Evolutionary conservation across 2,113 vertebrate genomes (phyloP).

Genomic region (Pomatorhinus ruficollis): DNA sequence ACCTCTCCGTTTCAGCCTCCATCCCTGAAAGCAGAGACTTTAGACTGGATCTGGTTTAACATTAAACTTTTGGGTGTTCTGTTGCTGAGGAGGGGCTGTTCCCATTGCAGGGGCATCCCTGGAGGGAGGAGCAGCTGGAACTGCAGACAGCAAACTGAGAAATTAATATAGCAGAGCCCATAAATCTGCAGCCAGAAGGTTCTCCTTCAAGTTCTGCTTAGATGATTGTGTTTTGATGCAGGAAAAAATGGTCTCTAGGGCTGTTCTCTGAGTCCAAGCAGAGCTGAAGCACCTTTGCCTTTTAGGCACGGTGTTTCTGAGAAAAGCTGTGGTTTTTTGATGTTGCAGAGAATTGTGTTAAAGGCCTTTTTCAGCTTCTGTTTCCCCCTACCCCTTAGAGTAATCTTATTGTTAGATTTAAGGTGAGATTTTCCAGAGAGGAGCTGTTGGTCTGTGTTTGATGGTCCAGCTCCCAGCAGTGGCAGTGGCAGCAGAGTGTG

Average conservation of each 20-base stretch:
- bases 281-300: not conserved
- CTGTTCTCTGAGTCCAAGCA: not conserved
- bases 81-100: not conserved
- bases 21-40: not conserved
- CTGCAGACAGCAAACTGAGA: not conserved
- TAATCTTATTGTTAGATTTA: not conserved
- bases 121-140: constrained; percentile 24
- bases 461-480: not conserved
- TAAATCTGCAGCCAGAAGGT: not conserved
- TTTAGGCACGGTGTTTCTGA: not conserved
- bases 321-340: not conserved
- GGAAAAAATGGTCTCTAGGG: not conserved
- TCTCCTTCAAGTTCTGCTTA: not conserved
- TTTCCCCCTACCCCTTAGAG: not conserved
- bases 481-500: not conserved
- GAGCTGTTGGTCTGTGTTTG: not conserved
- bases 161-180: not conserved
- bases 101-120: not conserved
- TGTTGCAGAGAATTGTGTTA: not conserved
- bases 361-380: not conserved
- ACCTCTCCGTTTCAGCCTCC: constrained; percentile 52
- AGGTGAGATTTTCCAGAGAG: not conserved
- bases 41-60: not conserved
- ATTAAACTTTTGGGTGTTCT: not conserved
- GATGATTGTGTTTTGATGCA: not conserved